Conservation (phyloP, 1,140 invertebrate species). For the Papilio xuthus region DNA sequence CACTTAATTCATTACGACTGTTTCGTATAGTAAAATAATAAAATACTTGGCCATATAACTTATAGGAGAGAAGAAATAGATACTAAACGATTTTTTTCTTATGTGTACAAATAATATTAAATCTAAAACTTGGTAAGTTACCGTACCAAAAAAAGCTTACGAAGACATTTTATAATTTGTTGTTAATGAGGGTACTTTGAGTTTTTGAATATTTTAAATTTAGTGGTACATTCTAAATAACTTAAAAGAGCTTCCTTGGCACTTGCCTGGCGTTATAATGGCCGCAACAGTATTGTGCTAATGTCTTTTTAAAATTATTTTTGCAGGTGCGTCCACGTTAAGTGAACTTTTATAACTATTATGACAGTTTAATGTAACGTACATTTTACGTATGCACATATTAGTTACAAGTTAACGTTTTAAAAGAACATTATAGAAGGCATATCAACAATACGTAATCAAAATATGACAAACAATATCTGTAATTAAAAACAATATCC, state of each 20-base stretch:
- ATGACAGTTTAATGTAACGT: conserved; percentile 43
- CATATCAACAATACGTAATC: not conserved
- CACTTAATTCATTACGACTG: conserved; percentile 22
- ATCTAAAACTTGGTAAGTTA: not conserved
- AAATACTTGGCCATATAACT: not conserved
- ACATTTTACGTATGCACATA: conserved; percentile 32
- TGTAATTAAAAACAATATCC: not conserved
- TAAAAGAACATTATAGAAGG: not conserved
- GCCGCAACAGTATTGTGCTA: conserved; percentile 30
- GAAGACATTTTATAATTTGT: not conserved
- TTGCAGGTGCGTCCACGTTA: conserved; percentile 44
- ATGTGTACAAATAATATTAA: not conserved
- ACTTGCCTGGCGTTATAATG: conserved; percentile 31
- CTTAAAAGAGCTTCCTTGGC: conserved; percentile 34
- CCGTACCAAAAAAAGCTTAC: not conserved
- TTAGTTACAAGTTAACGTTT: not conserved
- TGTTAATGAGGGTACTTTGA: conserved; percentile 14
- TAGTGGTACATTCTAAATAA: conserved; percentile 19
- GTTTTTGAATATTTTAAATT: conserved; percentile 24
- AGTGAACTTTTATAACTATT: conserved; percentile 45
- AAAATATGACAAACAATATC: not conserved
- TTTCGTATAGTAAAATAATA: conserved; percentile 13
- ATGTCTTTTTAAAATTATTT: conserved; percentile 43
- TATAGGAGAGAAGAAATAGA: not conserved
- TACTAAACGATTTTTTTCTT: not conserved